A percentile compares a stretch with the other conserved stretches of the same genome.
Conservation (phyloP, 2,113 vertebrate species). For the Sminthopsis crassicaudata region DNA sequence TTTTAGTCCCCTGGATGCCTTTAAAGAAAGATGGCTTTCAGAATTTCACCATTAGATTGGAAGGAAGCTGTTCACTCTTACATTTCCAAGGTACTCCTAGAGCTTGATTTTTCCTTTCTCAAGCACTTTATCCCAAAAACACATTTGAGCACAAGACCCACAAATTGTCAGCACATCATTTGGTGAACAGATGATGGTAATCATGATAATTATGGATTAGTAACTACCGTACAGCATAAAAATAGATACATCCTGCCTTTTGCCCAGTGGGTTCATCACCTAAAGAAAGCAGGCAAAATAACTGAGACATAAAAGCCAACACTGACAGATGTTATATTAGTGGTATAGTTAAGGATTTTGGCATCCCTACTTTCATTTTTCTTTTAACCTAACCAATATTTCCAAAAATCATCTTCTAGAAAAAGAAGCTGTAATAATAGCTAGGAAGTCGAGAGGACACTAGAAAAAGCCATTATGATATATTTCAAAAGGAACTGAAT, state of each 20-base stretch:
- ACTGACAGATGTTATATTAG: background rate
- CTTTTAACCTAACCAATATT: constrained; percentile 39
- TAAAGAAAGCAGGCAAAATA: background rate
- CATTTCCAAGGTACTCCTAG: constrained; percentile 34
- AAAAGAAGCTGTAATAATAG: background rate
- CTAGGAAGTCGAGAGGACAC: background rate
- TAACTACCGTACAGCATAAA: constrained; percentile 20
- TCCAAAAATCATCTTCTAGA: constrained; percentile 32
- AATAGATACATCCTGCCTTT: constrained; percentile 50
- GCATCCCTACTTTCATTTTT: background rate
- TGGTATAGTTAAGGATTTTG: background rate
- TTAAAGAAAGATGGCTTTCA: background rate
- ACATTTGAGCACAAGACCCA: constrained; percentile 45
- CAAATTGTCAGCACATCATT: constrained; percentile 48
- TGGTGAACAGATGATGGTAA: constrained; percentile 49
- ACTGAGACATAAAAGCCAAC: background rate
- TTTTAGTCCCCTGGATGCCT: constrained; percentile 35
- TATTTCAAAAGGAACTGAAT: background rate
- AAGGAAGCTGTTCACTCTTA: constrained; percentile 21
- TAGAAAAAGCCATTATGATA: background rate
- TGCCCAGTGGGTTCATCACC: constrained; percentile 3
- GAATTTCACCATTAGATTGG: constrained; percentile 45
- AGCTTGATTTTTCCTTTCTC: background rate
- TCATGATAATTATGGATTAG: constrained; percentile 41
- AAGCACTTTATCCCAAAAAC: constrained; percentile 40